Percentiles rank a stretch among this genome's conserved stretches.
Conservation (phyloP, 1,140 invertebrate species). For the Drosophila simulans region DNA sequence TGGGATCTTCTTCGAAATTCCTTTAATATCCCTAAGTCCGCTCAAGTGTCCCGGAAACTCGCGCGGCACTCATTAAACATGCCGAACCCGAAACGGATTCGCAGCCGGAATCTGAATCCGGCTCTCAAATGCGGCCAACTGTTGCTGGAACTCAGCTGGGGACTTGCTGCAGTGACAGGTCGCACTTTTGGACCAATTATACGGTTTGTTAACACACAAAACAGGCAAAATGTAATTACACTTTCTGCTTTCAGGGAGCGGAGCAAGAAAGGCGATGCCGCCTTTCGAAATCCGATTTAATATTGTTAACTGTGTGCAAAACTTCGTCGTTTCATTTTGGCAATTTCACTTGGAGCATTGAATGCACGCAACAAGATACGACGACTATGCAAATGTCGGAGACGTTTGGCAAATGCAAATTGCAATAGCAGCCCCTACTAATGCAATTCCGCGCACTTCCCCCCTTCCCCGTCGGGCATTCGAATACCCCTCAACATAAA, state of each 20-base stretch:
- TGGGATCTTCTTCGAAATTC: background rate
- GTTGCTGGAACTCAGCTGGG: conserved; percentile 57
- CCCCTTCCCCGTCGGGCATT: background rate
- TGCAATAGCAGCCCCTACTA: conserved; percentile 23
- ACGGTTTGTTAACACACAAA: conserved; percentile 82
- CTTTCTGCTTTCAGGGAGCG: conserved; percentile 47
- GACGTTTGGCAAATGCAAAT: conserved; percentile 63
- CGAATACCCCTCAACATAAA: conserved; percentile 52
- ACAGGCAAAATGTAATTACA: conserved; percentile 82
- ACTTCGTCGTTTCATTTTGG: conserved; percentile 77
- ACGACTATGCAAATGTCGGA: conserved; percentile 70
- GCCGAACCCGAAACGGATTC: conserved; percentile 19
- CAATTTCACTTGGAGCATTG: conserved; percentile 50
- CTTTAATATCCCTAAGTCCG: background rate
- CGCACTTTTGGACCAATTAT: conserved; percentile 71
- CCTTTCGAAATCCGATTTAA: conserved; percentile 82
- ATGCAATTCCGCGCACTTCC: conserved; percentile 12
- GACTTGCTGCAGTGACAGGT: conserved; percentile 44
- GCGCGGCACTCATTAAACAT: conserved; percentile 29
- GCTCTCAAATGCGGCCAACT: conserved; percentile 55
- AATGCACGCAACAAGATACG: conserved; percentile 40
- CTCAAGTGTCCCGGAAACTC: conserved; percentile 5
- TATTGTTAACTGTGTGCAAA: conserved; percentile 81
- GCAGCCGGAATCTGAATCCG: conserved; percentile 25
- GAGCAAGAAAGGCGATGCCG: conserved; percentile 16